Evolutionary conservation across 2,797 vertebrate species (phyloP).

Genomic region (Acridotheres tristis): DNA sequence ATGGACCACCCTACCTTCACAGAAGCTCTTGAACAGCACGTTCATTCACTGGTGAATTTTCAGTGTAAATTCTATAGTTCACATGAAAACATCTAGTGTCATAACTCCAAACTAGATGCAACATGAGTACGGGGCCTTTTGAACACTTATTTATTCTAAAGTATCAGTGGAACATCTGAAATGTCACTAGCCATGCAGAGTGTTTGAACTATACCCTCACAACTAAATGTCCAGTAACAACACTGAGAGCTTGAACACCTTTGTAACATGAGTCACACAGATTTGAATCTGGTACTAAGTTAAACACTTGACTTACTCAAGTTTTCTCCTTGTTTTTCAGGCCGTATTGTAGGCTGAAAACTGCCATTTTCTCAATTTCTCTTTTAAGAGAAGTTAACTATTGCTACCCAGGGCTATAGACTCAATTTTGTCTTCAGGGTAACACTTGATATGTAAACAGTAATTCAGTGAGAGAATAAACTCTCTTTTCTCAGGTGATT

Average conservation of each 20-base stretch:
- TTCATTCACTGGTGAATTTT: neutral
- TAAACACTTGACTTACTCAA: neutral
- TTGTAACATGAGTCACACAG: neutral
- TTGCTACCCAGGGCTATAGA: neutral
- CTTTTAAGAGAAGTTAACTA: neutral
- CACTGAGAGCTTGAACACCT: neutral
- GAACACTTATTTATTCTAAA: neutral
- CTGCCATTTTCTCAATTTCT: neutral
- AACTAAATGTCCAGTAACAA: neutral
- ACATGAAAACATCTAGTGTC: neutral
- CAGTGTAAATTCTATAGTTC: neutral
- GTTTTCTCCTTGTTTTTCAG: neutral
- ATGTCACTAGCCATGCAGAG: neutral
- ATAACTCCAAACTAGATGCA: neutral
- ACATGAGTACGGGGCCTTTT: fast-evolving
- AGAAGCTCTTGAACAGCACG: neutral
- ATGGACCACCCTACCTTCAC: neutral
- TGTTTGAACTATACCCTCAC: neutral
- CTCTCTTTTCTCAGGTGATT: neutral
- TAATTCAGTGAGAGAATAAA: neutral
- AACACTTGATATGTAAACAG: neutral
- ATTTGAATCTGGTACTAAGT: neutral
- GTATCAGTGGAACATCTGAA: neutral
- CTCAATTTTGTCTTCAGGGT: neutral
- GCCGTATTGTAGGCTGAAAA: neutral